A percentile compares a stretch with the other conserved stretches of the same genome.
phyloP scores from a whole-genome alignment of 2,797 vertebrate species.

The Naso thynnoides region DNA sequence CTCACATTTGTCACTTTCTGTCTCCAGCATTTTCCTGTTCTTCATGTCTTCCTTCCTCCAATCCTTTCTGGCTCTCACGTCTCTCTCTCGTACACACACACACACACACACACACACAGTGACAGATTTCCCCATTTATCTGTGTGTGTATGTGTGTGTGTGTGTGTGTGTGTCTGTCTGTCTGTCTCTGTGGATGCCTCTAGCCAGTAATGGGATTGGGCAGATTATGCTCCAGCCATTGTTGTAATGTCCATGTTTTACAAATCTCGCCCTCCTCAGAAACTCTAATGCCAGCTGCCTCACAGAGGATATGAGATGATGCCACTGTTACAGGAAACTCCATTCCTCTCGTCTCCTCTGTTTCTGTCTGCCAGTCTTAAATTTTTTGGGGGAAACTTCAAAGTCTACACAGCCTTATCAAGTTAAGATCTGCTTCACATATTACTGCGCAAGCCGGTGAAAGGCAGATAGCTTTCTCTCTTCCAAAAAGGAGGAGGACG shows the following conservation, averaged over 20 bases:
- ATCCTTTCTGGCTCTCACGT: conserved; percentile 28
- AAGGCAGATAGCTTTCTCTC: conserved; percentile 20
- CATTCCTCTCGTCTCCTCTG: conserved; percentile 22
- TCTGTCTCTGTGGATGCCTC: conserved; percentile 55
- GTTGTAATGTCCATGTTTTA: conserved; percentile 81
- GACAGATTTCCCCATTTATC: conserved; percentile 53
- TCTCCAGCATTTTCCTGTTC: neutral
- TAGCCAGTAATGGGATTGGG: conserved; percentile 76
- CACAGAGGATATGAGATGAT: conserved; percentile 51
- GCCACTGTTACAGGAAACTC: conserved; percentile 46
- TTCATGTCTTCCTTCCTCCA: conserved; percentile 13
- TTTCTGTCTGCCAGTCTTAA: conserved; percentile 22
- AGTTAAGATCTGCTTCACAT: conserved; percentile 52
- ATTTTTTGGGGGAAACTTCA: conserved; percentile 22
- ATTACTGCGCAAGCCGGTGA: conserved; percentile 27
- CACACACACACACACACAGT: conserved; percentile 40
- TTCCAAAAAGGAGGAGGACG: conserved; percentile 29
- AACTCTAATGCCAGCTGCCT: conserved; percentile 55
- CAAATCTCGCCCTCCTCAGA: conserved; percentile 73
- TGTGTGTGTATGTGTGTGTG: conserved; percentile 6
- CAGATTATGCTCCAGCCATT: conserved; percentile 75
- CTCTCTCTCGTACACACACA: neutral
- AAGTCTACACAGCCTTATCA: conserved; percentile 50
- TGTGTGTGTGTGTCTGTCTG: conserved; percentile 29
- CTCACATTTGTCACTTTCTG: conserved; percentile 10